Base-by-base conservation (phyloP, 2,888 invertebrate genomes). In the Peribatodes rhomboidaria region DNA sequence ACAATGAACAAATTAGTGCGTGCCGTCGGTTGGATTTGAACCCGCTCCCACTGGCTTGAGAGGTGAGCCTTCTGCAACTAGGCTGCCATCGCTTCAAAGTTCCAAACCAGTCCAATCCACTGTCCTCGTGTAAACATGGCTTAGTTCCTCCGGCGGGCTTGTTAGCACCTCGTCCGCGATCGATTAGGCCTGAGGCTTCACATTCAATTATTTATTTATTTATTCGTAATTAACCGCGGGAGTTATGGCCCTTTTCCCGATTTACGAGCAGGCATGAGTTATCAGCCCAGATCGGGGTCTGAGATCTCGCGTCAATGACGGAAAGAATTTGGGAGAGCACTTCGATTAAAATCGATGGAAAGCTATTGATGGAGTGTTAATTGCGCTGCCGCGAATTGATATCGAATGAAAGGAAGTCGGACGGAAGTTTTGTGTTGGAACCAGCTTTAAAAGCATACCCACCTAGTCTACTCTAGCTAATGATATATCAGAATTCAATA, bases 201-300 rank as follows among this genome's bases (percentile, higher is more conserved):
- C 91, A 90, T 93, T 93, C 93, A 93, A 93, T 94, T 93, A 94
- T 92, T 92, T 93, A 92, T 93, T 93, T 93, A 93, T 93, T 93
- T 93, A 93, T 94, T 93, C 93, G 93, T 93, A 93, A 94, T 94
- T 93, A 93, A 93, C 85, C 84, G 76, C 82, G 79, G 86, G 87
- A 93, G 92, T 94, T 93, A 93, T 90, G 89, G 85, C 73, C 82
- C 71, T 69, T 64, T 65, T 41, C 68, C 76, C 86, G 87, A 92
- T 91, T 92, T 91, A 92, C 86, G 90, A 87, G 77, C 82, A 74
- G 65, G 73, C 78, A 84, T 86, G 87, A 87, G 83, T 86, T 89
- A 90, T 89, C 90, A 84, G 84, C 73, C 35, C 52, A 33, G 64
- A 53, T 61, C 60, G 18, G 35, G 56, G 52, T 50, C 39, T 39